Conservation (phyloP, 2,888 invertebrate species). For the Penaeus monodon region DNA sequence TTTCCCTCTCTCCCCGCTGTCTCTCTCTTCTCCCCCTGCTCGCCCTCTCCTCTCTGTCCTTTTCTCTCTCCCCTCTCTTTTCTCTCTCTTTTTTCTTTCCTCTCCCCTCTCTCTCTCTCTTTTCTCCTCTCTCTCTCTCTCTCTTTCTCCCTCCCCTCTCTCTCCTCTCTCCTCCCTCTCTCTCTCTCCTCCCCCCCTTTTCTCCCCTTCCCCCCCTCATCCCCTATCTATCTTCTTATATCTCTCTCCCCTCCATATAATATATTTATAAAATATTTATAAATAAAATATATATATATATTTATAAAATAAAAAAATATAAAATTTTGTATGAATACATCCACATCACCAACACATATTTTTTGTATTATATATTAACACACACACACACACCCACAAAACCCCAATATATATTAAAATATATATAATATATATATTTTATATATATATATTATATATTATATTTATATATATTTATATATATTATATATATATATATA, state of each 20-base stretch:
- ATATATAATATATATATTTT: too few species aligned
- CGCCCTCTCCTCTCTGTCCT: not conserved
- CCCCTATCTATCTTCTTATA: not conserved
- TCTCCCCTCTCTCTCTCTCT: constrained; percentile 33
- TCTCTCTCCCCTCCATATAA: too few species aligned
- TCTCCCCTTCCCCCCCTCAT: constrained; percentile 6
- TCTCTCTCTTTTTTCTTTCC: constrained; percentile 6
- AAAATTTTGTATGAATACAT: too few species aligned
- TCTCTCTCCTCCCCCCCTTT: constrained; percentile 14
- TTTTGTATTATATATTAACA: too few species aligned
- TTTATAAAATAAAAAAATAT: too few species aligned
- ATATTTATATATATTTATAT: not conserved
- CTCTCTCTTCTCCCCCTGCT: not conserved
- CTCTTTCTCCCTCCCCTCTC: constrained; percentile 24
- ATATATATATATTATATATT: too few species aligned
- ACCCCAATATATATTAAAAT: too few species aligned
- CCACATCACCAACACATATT: too few species aligned
- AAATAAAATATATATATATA: too few species aligned
- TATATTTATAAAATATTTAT: too few species aligned
- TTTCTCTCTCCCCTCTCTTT: not conserved
- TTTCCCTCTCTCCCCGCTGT: not conserved
- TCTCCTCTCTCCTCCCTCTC: not conserved
- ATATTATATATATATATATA: not conserved
- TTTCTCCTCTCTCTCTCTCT: constrained; percentile 27
- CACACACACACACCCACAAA: too few species aligned